Percentiles rank a stretch among this genome's conserved stretches.
Evolutionary conservation across 1,140 invertebrate genomes (phyloP).

Genomic region (Dendroctonus valens): DNA sequence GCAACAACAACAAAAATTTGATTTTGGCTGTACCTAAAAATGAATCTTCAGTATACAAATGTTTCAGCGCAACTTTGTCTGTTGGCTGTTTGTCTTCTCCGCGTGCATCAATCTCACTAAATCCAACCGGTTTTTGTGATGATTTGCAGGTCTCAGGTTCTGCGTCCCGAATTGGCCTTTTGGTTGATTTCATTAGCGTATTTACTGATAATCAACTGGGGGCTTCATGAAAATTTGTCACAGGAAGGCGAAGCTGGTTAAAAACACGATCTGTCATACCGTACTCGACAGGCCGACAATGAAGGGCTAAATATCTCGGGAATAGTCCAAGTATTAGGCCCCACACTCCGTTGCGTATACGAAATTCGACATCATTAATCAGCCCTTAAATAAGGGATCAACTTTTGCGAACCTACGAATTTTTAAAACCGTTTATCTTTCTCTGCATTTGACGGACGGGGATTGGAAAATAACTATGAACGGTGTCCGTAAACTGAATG

Average conservation of each 20-base stretch:
- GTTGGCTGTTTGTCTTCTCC: too few relatives aligned
- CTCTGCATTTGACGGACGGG: slow-evolving; percentile 7
- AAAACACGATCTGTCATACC: slow-evolving; percentile 13
- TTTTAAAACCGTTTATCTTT: slow-evolving; percentile 18
- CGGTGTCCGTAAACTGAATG: too few relatives aligned
- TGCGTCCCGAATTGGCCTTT: too few relatives aligned
- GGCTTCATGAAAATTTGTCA: slow-evolving; percentile 21
- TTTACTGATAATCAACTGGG: slow-evolving; percentile 13
- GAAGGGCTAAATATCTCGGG: slow-evolving; percentile 27
- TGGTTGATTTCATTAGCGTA: background rate
- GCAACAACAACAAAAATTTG: too few relatives aligned
- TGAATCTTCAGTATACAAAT: too few relatives aligned
- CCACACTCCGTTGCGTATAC: background rate
- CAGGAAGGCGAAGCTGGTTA: background rate
- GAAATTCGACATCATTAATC: slow-evolving; percentile 19
- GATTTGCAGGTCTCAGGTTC: too few relatives aligned
- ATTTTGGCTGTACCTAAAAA: too few relatives aligned
- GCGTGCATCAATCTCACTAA: too few relatives aligned
- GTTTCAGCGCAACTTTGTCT: too few relatives aligned
- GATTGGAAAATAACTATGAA: slow-evolving; percentile 4
- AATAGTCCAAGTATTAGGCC: slow-evolving; percentile 6
- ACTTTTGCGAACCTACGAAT: slow-evolving; percentile 15
- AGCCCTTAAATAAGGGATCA: slow-evolving; percentile 19
- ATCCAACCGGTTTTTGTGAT: too few relatives aligned
- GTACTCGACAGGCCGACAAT: slow-evolving; percentile 10